Conservation (phyloP, 2,888 invertebrate genomes). For the Nomada lathburiana region DNA sequence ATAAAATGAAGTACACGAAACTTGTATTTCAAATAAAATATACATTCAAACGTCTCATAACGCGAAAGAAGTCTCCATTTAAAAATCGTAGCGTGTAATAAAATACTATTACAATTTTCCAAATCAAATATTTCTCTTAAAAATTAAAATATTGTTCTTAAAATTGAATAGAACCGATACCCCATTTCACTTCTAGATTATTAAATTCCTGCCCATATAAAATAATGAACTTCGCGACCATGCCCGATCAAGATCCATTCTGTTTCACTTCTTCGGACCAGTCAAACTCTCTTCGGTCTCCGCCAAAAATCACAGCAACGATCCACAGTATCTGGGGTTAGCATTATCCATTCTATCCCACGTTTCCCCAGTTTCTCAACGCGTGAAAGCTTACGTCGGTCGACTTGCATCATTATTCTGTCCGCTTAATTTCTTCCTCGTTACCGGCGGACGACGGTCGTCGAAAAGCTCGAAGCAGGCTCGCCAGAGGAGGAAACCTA, state of each 20-base stretch:
- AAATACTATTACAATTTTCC: too few species aligned
- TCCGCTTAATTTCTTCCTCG: conserved; percentile 50
- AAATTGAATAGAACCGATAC: too few species aligned
- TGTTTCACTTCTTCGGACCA: not conserved
- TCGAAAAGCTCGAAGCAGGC: conserved; percentile 43
- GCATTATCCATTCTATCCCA: not conserved
- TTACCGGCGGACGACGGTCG: conserved; percentile 28
- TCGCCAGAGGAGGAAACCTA: conserved; percentile 65
- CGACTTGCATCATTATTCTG: conserved; percentile 40
- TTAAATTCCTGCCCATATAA: too few species aligned
- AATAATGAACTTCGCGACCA: not conserved
- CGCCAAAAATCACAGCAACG: not conserved
- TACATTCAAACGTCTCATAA: too few species aligned
- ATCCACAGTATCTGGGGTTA: not conserved
- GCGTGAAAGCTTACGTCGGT: conserved; percentile 32
- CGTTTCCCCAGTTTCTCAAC: not conserved
- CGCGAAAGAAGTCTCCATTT: too few species aligned
- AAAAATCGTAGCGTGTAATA: too few species aligned
- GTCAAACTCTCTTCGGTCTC: not conserved
- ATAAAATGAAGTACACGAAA: too few species aligned
- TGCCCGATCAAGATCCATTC: not conserved
- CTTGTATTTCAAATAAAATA: too few species aligned
- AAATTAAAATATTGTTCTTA: too few species aligned
- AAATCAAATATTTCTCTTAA: too few species aligned
- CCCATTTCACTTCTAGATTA: too few species aligned